Conservation (phyloP, 2,888 invertebrate species). For the Ametastegia equiseti region DNA sequence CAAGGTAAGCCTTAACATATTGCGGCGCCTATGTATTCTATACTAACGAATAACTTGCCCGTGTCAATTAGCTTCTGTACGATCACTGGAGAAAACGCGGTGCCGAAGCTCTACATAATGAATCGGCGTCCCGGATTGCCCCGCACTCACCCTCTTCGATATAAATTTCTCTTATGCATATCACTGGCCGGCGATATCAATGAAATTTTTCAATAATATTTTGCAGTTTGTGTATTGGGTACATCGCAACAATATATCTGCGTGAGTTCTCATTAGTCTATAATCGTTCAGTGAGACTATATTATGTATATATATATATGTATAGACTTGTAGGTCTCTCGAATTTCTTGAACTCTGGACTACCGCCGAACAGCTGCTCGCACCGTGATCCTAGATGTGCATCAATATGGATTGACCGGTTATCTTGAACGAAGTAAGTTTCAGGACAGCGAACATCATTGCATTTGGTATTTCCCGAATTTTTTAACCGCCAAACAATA, state of each 20-base stretch:
- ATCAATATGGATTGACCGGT: too few species aligned
- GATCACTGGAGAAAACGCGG: neutral
- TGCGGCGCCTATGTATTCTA: neutral
- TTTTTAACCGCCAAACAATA: too few species aligned
- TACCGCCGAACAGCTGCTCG: neutral
- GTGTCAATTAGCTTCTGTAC: neutral
- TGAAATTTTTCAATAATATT: neutral
- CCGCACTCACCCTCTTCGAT: neutral
- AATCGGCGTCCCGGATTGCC: neutral
- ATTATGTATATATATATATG: too few species aligned
- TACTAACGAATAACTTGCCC: neutral
- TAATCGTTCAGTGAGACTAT: neutral
- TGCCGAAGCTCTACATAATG: neutral
- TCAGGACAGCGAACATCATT: neutral
- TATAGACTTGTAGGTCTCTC: neutral
- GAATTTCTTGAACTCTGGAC: neutral
- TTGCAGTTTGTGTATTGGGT: neutral
- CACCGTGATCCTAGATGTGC: too few species aligned
- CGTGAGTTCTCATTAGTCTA: neutral
- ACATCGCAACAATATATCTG: neutral
- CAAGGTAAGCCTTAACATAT: slow-evolving; percentile 53
- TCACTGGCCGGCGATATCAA: neutral
- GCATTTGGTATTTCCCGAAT: too few species aligned
- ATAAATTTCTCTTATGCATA: neutral
- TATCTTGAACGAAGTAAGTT: neutral